A percentile compares a stretch with the other conserved stretches of the same genome.
phyloP scores from a whole-genome alignment of 2,797 vertebrate species.

The Tadarida brasiliensis region DNA sequence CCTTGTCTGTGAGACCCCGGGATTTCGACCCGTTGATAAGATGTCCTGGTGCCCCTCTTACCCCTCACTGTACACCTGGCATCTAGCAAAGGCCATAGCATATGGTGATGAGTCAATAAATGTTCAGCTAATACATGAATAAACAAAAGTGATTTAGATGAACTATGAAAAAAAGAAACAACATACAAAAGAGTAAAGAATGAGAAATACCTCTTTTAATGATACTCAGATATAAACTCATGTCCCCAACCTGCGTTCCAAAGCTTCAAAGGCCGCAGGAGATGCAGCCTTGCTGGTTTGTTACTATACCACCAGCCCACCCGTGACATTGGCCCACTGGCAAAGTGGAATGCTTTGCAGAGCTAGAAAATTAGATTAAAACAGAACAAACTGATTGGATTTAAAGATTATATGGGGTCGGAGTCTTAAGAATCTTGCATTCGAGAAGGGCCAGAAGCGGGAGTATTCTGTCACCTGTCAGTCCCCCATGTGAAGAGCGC shows the following conservation, averaged over 20 bases:
- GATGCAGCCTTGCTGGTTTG: not conserved
- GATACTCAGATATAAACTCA: not conserved
- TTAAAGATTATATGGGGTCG: slow-evolving; percentile 7
- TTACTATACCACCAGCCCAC: not conserved
- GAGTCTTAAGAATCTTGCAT: not conserved
- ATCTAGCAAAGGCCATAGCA: not conserved
- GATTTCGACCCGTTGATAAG: not conserved
- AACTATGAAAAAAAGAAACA: not conserved
- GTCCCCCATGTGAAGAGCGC: not conserved
- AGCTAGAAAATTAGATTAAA: slow-evolving; percentile 43
- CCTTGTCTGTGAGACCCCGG: not conserved
- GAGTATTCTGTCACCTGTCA: not conserved
- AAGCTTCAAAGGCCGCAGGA: slow-evolving; percentile 34
- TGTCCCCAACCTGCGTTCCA: not conserved
- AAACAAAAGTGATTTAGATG: slow-evolving; percentile 7
- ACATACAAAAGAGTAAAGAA: not conserved
- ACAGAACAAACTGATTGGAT: not conserved
- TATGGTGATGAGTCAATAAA: not conserved
- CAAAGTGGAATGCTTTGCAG: not conserved
- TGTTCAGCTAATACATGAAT: not conserved
- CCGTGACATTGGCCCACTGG: not conserved
- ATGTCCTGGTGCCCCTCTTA: not conserved
- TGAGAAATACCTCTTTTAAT: not conserved
- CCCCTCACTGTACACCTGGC: not conserved
- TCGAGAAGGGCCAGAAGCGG: not conserved